Evolutionary conservation across 2,888 invertebrate species (phyloP).

Genomic region (Cantharis nigra): DNA sequence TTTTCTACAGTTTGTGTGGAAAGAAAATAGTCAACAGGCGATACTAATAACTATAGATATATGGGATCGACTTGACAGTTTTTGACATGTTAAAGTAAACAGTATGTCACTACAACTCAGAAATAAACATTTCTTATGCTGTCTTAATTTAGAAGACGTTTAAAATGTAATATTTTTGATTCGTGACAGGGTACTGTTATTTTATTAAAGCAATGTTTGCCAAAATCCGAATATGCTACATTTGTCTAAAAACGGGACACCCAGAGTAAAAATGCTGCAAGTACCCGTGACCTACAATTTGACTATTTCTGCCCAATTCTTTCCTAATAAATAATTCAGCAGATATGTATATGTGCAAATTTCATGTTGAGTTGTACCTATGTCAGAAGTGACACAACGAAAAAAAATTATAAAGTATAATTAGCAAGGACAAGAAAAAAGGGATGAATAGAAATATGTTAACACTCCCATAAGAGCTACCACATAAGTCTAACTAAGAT

Average conservation of each 20-base stretch:
- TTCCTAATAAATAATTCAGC: neutral
- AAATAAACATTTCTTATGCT: conserved; percentile 27
- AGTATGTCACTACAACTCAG: conserved; percentile 22
- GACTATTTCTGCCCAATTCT: neutral
- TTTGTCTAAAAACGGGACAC: neutral
- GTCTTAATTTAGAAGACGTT: conserved; percentile 27
- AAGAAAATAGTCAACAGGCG: conserved; percentile 3
- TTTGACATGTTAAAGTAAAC: conserved; percentile 31
- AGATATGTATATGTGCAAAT: neutral
- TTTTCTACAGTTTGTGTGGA: neutral
- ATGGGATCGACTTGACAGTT: conserved; percentile 21
- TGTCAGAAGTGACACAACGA: neutral
- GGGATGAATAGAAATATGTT: neutral
- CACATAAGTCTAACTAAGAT: neutral
- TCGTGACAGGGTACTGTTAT: neutral
- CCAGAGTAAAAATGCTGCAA: neutral
- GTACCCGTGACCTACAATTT: neutral
- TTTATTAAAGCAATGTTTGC: neutral
- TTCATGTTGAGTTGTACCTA: neutral
- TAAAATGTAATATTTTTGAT: neutral
- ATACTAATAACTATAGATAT: conserved; percentile 23
- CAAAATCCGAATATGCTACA: neutral
- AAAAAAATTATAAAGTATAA: neutral
- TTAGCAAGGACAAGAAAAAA: neutral
- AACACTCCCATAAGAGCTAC: neutral